These are phyloP conservation scores for Leptopilina boulardi DNA, from an alignment of 1,140 invertebrate species.

Conservation along the genomic window DNA sequence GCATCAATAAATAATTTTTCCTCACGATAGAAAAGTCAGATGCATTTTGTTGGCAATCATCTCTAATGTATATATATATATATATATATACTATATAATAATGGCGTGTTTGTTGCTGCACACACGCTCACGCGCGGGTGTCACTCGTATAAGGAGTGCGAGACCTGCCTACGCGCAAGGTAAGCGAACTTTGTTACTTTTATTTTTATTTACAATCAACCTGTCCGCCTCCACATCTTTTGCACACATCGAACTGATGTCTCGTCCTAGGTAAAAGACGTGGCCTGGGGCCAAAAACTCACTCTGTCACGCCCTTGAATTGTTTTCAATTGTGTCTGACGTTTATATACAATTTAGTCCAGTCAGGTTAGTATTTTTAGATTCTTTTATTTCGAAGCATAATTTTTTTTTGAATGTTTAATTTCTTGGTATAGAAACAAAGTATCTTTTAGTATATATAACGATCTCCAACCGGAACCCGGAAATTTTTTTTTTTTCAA, in stretches of 20 bases:
- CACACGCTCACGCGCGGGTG: slow-evolving; percentile 49
- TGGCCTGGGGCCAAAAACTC: neutral
- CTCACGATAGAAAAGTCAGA: slow-evolving; percentile 35
- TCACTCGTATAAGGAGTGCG: slow-evolving; percentile 62
- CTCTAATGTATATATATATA: too few relatives aligned
- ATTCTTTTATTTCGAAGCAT: too few relatives aligned
- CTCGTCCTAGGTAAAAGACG: neutral
- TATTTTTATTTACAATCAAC: slow-evolving; percentile 48
- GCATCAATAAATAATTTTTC: slow-evolving; percentile 35
- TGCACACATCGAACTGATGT: slow-evolving; percentile 23
- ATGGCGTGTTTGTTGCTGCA: slow-evolving; percentile 44
- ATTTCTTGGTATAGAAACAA: too few relatives aligned
- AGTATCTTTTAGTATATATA: too few relatives aligned
- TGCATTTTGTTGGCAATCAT: slow-evolving; percentile 52
- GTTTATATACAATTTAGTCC: too few relatives aligned
- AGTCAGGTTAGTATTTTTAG: too few relatives aligned
- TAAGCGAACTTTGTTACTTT: slow-evolving; percentile 34
- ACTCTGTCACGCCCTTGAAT: slow-evolving; percentile 8
- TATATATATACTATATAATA: too few relatives aligned
- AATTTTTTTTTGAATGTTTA: too few relatives aligned
- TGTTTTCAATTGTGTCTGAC: slow-evolving; percentile 1
- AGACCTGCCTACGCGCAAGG: slow-evolving; percentile 54
- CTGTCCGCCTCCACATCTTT: slow-evolving; percentile 64
- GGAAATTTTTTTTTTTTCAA: too few relatives aligned
- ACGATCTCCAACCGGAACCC: too few relatives aligned